These are phyloP conservation scores for Monoplex corrugatus DNA, from an alignment of 2,888 invertebrate species.

Conservation along the genomic window DNA sequence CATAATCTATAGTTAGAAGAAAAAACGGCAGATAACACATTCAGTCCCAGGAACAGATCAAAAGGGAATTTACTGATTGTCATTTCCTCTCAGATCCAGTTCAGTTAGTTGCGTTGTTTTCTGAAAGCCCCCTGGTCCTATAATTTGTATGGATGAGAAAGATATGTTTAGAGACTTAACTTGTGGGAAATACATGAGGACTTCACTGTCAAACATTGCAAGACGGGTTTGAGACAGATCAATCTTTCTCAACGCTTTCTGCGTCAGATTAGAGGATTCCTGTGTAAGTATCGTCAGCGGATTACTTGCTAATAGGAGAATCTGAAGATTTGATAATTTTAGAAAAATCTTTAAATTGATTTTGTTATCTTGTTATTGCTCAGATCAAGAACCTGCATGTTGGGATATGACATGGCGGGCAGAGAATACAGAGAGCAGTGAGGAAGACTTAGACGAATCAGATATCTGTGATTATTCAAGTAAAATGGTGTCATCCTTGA, in stretches of 20 bases:
- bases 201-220: neutral
- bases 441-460: neutral
- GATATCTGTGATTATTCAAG: neutral
- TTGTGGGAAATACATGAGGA: neutral
- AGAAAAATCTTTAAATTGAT: neutral
- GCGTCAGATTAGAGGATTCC: neutral
- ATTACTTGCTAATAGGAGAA: neutral
- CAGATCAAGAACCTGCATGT: neutral
- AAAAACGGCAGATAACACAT: neutral
- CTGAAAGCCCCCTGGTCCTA: neutral
- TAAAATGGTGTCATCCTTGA: neutral
- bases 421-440: neutral
- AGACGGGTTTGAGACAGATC: neutral
- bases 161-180: neutral
- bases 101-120: neutral
- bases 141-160: neutral
- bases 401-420: neutral
- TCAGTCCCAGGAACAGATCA: neutral
- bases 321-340: neutral
- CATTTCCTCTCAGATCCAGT: neutral
- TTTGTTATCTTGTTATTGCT: neutral
- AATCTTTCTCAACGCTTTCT: neutral
- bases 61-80: neutral
- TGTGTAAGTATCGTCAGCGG: neutral
- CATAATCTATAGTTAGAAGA: slow-evolving; percentile 12